Conservation (phyloP, 1,140 invertebrate species). For the Drosophila carrolli region DNA sequence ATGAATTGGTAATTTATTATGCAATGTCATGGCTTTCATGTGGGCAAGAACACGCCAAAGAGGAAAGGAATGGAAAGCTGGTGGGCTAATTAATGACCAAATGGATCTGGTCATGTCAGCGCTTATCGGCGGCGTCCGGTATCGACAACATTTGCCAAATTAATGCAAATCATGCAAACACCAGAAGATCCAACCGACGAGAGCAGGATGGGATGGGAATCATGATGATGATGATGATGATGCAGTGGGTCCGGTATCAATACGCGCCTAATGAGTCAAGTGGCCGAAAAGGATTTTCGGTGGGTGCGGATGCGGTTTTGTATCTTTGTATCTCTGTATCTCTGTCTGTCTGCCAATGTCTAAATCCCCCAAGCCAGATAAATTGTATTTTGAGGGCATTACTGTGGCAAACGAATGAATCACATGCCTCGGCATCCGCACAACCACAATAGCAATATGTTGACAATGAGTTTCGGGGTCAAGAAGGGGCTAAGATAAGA, state of each 20-base stretch:
- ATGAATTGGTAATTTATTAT: slow-evolving; percentile 81
- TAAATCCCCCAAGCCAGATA: slow-evolving; percentile 71
- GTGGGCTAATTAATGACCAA: slow-evolving; percentile 82
- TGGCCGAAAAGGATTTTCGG: slow-evolving; percentile 77
- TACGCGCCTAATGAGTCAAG: slow-evolving; percentile 78
- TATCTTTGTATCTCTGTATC: slow-evolving; percentile 19
- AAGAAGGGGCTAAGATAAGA: slow-evolving; percentile 63
- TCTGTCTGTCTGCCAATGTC: slow-evolving; percentile 44
- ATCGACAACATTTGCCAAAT: slow-evolving; percentile 81
- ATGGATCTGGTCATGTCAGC: slow-evolving; percentile 73
- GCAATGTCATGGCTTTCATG: slow-evolving; percentile 65
- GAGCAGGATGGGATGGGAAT: background rate
- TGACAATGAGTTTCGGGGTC: slow-evolving; percentile 63
- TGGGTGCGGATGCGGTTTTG: slow-evolving; percentile 62
- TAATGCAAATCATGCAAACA: slow-evolving; percentile 80
- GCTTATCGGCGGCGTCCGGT: slow-evolving; percentile 73
- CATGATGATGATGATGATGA: slow-evolving; percentile 23
- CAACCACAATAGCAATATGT: slow-evolving; percentile 49
- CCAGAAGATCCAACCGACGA: slow-evolving; percentile 55
- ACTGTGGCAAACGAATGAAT: slow-evolving; percentile 75
- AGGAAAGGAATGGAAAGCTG: slow-evolving; percentile 28
- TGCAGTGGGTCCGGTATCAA: slow-evolving; percentile 60
- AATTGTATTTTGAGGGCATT: slow-evolving; percentile 68
- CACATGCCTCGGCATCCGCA: slow-evolving; percentile 46
- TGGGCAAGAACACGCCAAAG: slow-evolving; percentile 4